Evolutionary conservation across 2,113 vertebrate genomes (phyloP).

Genomic region (Cyrtonyx montezumae): DNA sequence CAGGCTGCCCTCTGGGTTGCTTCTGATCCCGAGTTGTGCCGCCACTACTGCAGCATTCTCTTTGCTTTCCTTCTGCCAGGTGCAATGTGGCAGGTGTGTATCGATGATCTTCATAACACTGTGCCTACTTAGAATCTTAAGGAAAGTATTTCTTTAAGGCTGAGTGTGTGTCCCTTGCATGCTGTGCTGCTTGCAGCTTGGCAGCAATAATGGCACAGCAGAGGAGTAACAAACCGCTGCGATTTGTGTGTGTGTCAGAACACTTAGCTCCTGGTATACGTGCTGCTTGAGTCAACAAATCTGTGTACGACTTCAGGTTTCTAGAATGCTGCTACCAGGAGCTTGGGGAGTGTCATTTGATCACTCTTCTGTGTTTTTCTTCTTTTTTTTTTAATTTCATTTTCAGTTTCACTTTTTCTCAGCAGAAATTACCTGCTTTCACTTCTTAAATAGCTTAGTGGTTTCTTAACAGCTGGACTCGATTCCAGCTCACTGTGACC

Average conservation of each 20-base stretch:
- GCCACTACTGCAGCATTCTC: neutral
- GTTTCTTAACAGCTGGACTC: neutral
- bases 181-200: neutral
- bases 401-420: neutral
- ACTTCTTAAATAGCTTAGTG: rapidly evolving
- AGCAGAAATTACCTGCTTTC: neutral
- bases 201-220: neutral
- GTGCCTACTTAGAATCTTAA: neutral
- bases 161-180: neutral
- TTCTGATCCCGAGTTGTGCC: neutral
- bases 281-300: neutral
- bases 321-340: neutral
- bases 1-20: neutral
- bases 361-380: neutral
- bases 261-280: neutral
- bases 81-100: neutral
- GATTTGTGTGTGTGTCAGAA: neutral
- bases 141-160: neutral
- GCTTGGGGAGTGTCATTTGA: rapidly evolving
- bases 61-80: neutral
- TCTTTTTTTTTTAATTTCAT: neutral
- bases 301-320: neutral
- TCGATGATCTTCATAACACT: neutral
- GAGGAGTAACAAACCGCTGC: neutral
- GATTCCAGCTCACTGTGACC: neutral